Evolutionary conservation across 2,113 vertebrate species (phyloP), one percentile per base, ranked within the genome.

Genomic region (Rhegmatorhina hoffmannsi): DNA sequence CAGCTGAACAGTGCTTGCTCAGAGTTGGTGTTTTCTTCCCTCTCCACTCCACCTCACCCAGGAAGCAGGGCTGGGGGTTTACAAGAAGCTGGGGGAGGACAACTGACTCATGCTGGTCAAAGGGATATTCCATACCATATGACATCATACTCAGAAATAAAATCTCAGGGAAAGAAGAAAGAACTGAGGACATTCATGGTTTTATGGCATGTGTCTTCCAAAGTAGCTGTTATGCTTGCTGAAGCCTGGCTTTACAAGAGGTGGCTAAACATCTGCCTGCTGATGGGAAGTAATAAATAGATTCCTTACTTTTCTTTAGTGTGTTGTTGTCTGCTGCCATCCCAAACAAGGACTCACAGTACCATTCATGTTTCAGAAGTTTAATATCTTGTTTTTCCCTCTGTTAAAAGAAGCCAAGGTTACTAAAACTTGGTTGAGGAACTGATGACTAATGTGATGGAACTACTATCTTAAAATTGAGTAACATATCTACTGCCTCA

Each of bases 21-120:
- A 83, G 31, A 4, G 0, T 2, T 29, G 44, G 64, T n/a, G 12
- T 63, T 84, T 72, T 43, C 17, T 15, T 26, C 4, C 21, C 20
- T 20, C 25, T 2, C 2, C 2, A 6, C 15, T 74, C 38, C 69
- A 43, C 7, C 28, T 55, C 9, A 21, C 7, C 6, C 11, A 8
- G 21, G 0, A 0, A 70, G 18, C 28, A 62, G n/a, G 40, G 26
- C 18, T 60, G 36, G 10, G 18, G 5, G 5, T 20, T 56, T 31
- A 6, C 24, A 58, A 78, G 75, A 49, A 63, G 7, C 18, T 43
- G 33, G 38, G 53, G 68, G 19, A 5, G 46, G 19, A n/a, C 28
- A 85, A 44, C 31, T 84, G 73, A 76, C 43, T 62, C 59, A 87
- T 23, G 38, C 31, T 67, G 43, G 43, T n/a, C 46, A 78, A 59